Base-by-base conservation (phyloP, 2,888 invertebrate genomes). In the Drosophila anomalata region DNA sequence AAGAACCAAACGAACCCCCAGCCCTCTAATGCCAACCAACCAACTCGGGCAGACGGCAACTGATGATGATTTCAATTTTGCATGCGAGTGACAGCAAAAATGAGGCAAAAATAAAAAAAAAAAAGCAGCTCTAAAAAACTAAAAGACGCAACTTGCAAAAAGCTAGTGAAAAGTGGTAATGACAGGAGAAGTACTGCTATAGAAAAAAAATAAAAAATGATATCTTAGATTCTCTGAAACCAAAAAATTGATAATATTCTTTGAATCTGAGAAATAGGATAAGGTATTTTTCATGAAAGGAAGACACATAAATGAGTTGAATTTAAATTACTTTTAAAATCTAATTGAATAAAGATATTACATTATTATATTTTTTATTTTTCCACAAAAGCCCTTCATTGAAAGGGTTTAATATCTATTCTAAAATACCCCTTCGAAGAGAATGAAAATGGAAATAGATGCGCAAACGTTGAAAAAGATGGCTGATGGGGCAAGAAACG, bases 61-160 rank as follows among this genome's bases (percentile, higher is more conserved):
- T 74, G 74, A 74, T 70, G 75, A 75, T 75, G 75, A 74, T 75
- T 75, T 75, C 75, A 61, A 75, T 74, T 75, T 74, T 75, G 75
- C 74, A 70, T 75, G 75, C 71, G 55, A 74, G 58, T 61, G 74
- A 65, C 71, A 65, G 75, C 51, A 52, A 59, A 73, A 56, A 44
- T 57, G 44, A 42, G 33, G 41, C 52, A 62, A 48, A 69, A 42
- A 17, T 22, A 53, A 48, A 42, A 69, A 42, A n/a, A 17, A 29
- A 53, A 53, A 53, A 56, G 22, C 22, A 53, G 41, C 39, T 20
- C 39, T 20, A 11, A 71, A 53, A 53, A 46, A 56, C 52, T 24
- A 26, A 55, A 33, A 48, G 56, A 47, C 22, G 44, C 31, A 51
- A 56, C 51, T 59, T 69, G 52, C 33, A 55, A 42, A 55, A 57